Conservation (phyloP, 2,888 invertebrate genomes). For the Leptodirus hochenwartii region DNA sequence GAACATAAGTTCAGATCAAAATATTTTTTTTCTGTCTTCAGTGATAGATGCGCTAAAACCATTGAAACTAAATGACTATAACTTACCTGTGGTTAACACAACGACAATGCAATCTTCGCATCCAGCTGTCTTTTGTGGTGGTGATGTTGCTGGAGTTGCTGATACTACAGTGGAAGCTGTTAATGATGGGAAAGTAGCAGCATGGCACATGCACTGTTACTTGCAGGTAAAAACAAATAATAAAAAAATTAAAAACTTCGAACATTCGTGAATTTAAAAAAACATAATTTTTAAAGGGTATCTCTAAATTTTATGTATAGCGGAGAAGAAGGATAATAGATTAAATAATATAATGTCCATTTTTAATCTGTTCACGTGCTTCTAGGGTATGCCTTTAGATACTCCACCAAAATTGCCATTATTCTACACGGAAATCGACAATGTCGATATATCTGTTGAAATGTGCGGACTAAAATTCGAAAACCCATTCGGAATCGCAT, state of each 20-base stretch:
- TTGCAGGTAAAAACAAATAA: slow-evolving; percentile 45
- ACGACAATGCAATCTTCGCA: slow-evolving; percentile 63
- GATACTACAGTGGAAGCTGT: slow-evolving; percentile 97
- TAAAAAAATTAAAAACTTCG: background rate
- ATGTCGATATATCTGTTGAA: slow-evolving; percentile 83
- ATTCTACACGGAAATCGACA: slow-evolving; percentile 84
- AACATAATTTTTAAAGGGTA: too few relatives aligned
- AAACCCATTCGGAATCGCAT: slow-evolving; percentile 94
- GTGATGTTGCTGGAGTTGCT: slow-evolving; percentile 84
- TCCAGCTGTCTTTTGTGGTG: slow-evolving; percentile 77
- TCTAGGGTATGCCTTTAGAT: slow-evolving; percentile 40
- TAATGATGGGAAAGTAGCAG: slow-evolving; percentile 95
- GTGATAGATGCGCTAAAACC: slow-evolving; percentile 62
- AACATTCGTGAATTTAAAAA: background rate
- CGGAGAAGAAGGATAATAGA: background rate
- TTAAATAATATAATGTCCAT: background rate
- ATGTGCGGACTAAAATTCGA: slow-evolving; percentile 86
- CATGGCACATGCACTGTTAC: slow-evolving; percentile 87
- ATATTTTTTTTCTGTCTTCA: slow-evolving; percentile 17
- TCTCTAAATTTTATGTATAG: background rate
- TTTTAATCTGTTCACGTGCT: background rate
- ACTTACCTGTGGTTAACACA: slow-evolving; percentile 62
- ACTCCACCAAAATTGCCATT: slow-evolving; percentile 63
- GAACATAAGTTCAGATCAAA: background rate
- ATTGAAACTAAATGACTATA: slow-evolving; percentile 54